Conservation (phyloP, 2,797 vertebrate species). For the Crenichthys baileyi region DNA sequence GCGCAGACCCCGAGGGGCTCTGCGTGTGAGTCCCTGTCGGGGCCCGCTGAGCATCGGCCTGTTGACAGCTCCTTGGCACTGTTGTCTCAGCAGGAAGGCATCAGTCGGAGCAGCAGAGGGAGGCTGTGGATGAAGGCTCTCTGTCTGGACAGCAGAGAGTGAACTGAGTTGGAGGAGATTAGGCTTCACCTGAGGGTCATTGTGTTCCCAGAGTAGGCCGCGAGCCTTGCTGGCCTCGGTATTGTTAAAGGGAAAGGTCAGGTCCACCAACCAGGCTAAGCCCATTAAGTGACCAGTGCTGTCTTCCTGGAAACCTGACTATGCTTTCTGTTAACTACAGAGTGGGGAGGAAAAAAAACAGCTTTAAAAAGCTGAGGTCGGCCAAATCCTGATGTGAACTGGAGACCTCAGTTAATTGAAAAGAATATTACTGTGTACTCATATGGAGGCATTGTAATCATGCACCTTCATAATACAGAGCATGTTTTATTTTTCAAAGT, state of each 20-base stretch:
- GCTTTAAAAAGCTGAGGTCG: conserved; percentile 69
- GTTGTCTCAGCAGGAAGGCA: conserved; percentile 97
- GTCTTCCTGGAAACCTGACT: conserved; percentile 76
- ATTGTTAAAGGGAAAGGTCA: conserved; percentile 94
- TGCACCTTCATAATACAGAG: conserved; percentile 42
- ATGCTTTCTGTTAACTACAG: conserved; percentile 74
- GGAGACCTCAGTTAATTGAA: conserved; percentile 70
- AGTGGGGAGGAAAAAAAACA: conserved; percentile 50
- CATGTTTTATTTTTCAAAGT: conserved; percentile 41
- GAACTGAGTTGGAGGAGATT: conserved; percentile 91
- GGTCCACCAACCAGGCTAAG: conserved; percentile 88
- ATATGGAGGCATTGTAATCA: conserved; percentile 55
- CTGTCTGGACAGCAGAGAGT: conserved; percentile 80
- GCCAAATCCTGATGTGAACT: conserved; percentile 70
- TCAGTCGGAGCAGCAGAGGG: conserved; percentile 92
- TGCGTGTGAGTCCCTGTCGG: conserved; percentile 69
- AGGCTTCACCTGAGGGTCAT: conserved; percentile 91
- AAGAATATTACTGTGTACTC: conserved; percentile 65
- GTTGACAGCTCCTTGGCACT: conserved; percentile 94
- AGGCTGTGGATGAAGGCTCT: conserved; percentile 83
- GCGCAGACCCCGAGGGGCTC: conserved; percentile 59
- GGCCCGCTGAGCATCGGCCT: conserved; percentile 84
- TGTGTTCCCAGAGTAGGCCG: conserved; percentile 90
- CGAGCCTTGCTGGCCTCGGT: conserved; percentile 79
- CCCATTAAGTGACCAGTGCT: conserved; percentile 77